A percentile compares a stretch with the other conserved stretches of the same genome.
phyloP scores from a whole-genome alignment of 2,888 invertebrate genomes.

The Ectemnius cavifrons region DNA sequence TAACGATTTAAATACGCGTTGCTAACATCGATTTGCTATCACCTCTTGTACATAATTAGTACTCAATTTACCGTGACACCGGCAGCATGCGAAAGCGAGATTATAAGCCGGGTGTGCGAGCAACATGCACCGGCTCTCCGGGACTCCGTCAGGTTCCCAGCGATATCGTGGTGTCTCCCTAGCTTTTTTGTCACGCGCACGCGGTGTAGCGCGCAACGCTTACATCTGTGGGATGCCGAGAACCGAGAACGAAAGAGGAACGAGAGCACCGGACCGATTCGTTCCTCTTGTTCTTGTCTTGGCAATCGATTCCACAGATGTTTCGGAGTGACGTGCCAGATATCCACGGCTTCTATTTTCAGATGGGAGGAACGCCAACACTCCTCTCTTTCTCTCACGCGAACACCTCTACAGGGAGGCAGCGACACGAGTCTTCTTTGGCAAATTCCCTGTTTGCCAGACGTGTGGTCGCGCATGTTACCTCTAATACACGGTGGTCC shows the following conservation, averaged over 20 bases:
- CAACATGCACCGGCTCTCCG: conserved; percentile 1
- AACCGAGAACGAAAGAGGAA: background rate
- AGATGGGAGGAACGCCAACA: conserved; percentile 30
- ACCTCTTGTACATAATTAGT: background rate
- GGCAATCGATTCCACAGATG: conserved; percentile 48
- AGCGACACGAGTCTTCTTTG: background rate
- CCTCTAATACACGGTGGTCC: too few species aligned
- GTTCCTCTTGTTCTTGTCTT: conserved; percentile 10
- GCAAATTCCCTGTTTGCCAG: background rate
- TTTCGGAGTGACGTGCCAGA: conserved; percentile 42
- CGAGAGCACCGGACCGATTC: conserved; percentile 20
- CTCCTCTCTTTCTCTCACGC: conserved; percentile 16
- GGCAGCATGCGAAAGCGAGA: background rate
- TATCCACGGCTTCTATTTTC: conserved; percentile 46
- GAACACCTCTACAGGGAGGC: conserved; percentile 15
- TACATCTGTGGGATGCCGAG: conserved; percentile 16
- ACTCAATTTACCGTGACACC: background rate
- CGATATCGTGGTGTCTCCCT: conserved; percentile 1
- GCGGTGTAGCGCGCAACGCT: conserved; percentile 15
- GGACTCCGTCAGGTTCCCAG: background rate
- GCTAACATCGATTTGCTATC: too few species aligned
- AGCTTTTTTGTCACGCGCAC: conserved; percentile 31
- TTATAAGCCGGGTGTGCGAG: background rate
- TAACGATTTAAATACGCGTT: too few species aligned
- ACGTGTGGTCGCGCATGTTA: background rate